Base-by-base conservation (phyloP, 2,797 vertebrate genomes). In the Peromyscus aztecus region DNA sequence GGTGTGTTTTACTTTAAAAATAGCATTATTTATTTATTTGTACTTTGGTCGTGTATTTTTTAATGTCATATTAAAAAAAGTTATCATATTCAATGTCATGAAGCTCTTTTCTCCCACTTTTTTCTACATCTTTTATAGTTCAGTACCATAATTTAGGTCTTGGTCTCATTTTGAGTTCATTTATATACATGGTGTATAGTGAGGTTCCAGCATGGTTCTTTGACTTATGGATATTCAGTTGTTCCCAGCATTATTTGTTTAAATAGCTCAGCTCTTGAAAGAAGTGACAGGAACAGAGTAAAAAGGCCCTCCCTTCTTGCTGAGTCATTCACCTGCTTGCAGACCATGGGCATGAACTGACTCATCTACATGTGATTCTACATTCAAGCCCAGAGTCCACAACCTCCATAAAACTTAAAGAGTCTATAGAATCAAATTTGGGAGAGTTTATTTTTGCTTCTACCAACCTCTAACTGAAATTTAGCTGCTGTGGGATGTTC, bases 11-110 rank as follows among this genome's bases (percentile, higher is more conserved):
- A 61, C 49, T 69, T 95, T 90, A 92, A 13, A 46, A 69, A 8
- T 82, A 21, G 13, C 67, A 9, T 61, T 85, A 67, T 31, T 61
- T 84, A 85, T 73, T 14, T 91, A 75, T 59, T 78, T 92, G 16
- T 92, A 59, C 46, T 96, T 94, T 92, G 63, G 34, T 89, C 83
- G 46, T 94, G 16, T 94, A 40, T 52, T 29, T 96, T 90, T 81
- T 69, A 52, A 40, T 75, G 12, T 63, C 3, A 63, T 83, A 63
- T 34, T 49, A 65, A 88, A 52, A 46, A 96, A 90, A 34, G 11
- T 84, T 46, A 17, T 40, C 37, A 82, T n/a, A 89, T 46, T 24
- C 61, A 71, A 46, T 57, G 43, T 78, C 90, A 83, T 43, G 46
- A 95, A 75, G 27, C 61, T 88, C 16, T 81, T 89, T 57, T 76